Percentiles rank a stretch among this genome's conserved stretches.
Conservation (phyloP, 2,888 invertebrate species). For the Limnephilus lunatus region DNA sequence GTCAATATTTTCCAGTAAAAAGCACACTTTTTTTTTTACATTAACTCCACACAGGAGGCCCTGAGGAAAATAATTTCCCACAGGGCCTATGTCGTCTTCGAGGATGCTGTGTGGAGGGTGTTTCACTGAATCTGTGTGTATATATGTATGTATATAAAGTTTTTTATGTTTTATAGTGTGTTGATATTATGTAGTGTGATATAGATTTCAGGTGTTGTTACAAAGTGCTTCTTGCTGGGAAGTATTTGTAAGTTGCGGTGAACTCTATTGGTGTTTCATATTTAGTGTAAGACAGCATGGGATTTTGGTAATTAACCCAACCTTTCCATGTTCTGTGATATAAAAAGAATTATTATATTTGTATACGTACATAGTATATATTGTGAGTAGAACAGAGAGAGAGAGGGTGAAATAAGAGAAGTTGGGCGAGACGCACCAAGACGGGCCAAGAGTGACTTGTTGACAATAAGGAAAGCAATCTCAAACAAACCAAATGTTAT, state of each 20-base stretch:
- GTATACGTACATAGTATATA: background rate
- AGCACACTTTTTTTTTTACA: no score
- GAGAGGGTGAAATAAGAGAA: background rate
- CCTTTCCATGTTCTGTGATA: background rate
- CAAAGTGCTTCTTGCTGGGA: background rate
- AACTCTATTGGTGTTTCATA: background rate
- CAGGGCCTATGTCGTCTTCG: no score
- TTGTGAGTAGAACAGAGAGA: background rate
- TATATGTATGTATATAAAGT: background rate
- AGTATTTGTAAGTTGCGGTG: background rate
- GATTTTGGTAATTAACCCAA: background rate
- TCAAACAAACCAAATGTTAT: background rate
- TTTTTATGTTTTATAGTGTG: background rate
- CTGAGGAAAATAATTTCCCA: no score
- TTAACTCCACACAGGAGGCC: no score
- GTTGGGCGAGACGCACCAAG: background rate
- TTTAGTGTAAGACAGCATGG: background rate
- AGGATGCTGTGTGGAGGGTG: no score
- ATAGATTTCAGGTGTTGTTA: background rate
- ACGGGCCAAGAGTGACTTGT: background rate
- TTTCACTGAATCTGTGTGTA: background rate
- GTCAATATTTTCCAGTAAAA: background rate
- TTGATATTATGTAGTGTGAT: background rate
- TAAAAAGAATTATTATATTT: background rate
- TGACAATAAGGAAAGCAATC: slow-evolving; percentile 2